Percentiles rank a stretch among this genome's conserved stretches.
Evolutionary conservation across 2,797 vertebrate species (phyloP).

Genomic region (Nannoperca australis): DNA sequence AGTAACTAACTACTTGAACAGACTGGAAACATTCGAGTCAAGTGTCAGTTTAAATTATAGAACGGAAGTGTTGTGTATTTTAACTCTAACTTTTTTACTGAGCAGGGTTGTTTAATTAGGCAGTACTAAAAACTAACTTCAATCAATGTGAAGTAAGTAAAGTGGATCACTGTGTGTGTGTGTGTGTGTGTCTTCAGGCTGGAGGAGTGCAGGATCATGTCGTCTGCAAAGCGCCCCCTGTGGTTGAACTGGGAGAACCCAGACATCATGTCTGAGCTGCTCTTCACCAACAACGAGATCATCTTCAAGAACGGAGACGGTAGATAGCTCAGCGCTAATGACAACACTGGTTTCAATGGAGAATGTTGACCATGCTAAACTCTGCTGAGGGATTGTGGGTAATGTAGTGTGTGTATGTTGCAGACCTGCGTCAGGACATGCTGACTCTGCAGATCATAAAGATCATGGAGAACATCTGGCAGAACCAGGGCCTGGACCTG

Average conservation of each 20-base stretch:
- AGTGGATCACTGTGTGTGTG: too few species aligned
- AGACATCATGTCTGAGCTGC: constrained; percentile 87
- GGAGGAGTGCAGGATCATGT: constrained; percentile 87
- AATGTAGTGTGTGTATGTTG: constrained; percentile 18
- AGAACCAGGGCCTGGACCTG: constrained; percentile 86
- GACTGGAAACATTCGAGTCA: constrained; percentile 81
- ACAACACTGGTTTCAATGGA: background rate
- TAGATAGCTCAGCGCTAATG: constrained; percentile 22
- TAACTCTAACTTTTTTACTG: too few species aligned
- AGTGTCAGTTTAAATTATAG: background rate
- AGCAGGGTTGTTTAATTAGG: too few species aligned
- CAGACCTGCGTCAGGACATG: constrained; percentile 87
- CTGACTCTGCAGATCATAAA: constrained; percentile 86
- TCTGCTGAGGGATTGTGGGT: constrained; percentile 3
- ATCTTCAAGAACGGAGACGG: constrained; percentile 89
- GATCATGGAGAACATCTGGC: constrained; percentile 89
- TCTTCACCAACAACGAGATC: constrained; percentile 87
- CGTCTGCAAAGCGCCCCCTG: constrained; percentile 85
- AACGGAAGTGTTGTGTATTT: too few species aligned
- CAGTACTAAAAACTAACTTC: too few species aligned
- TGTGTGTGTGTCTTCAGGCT: constrained; percentile 62
- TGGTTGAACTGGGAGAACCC: constrained; percentile 90
- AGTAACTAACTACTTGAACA: constrained; percentile 70
- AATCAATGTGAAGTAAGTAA: too few species aligned
- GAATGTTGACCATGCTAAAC: background rate